These are phyloP conservation scores for Yponomeuta evonymella DNA, from an alignment of 2,888 invertebrate species.

Conservation along the genomic window DNA sequence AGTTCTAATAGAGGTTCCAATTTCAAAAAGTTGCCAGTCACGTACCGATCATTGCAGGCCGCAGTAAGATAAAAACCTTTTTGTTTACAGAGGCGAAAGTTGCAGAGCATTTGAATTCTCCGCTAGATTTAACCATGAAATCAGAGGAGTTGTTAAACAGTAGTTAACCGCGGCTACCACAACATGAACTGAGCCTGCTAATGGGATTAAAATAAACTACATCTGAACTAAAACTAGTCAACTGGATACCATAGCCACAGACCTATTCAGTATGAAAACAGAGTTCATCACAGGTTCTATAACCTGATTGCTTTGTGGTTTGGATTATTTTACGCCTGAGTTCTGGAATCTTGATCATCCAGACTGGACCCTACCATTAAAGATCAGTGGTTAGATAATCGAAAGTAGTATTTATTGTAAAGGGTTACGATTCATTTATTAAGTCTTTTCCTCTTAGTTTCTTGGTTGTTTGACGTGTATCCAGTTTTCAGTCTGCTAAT, in stretches of 20 bases:
- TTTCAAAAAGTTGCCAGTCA: not conserved
- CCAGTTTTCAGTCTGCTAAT: too few species aligned
- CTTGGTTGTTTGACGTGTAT: too few species aligned
- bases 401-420: not conserved
- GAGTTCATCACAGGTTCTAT: not conserved
- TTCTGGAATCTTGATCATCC: conserved; percentile 22
- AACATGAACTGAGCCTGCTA: conserved; percentile 2
- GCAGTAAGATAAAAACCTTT: not conserved
- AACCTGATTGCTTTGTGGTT: not conserved
- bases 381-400: not conserved
- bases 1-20: not conserved
- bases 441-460: too few species aligned
- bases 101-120: conserved; percentile 1
- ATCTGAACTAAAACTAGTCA: not conserved
- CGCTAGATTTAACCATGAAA: conserved; percentile 5
- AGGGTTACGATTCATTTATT: not conserved
- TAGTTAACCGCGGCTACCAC: conserved; percentile 2
- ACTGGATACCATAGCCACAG: not conserved
- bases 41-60: not conserved
- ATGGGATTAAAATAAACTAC: conserved; percentile 9
- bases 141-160: conserved; percentile 5
- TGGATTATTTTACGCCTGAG: conserved; percentile 2
- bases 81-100: conserved; percentile 5
- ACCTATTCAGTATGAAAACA: not conserved
- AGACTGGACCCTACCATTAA: conserved; percentile 20